Evolutionary conservation across 2,888 invertebrate genomes (phyloP), one percentile per base, ranked within the genome.

Genomic region (Latrodectus elegans): DNA sequence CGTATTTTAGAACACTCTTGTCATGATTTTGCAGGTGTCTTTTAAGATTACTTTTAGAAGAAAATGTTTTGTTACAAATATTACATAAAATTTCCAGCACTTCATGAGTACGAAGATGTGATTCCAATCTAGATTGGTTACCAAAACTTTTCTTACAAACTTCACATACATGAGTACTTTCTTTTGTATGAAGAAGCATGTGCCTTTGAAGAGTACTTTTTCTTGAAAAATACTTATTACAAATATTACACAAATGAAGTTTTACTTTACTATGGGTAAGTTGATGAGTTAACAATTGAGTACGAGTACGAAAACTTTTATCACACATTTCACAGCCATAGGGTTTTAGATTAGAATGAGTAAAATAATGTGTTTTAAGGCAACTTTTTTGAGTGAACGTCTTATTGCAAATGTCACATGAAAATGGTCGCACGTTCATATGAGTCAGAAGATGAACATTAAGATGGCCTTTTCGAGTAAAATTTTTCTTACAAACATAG

Each of bases 311-410:
- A 8, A 80, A 80, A 55, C 22, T 15, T 22, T 64, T 52, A 9
- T 15, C 17, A 8, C 80, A 80, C 12, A 80, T 22, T 8, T 80
- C 72, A 49, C 64, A 80, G 1, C 9, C 52, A 17, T 49, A 11
- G 9, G 14, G 60, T 22, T 80, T 49, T 15, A 64, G 22, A 4
- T 71, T 51, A 15, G 52, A 11, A 22, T 80, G 80, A n/a, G 71
- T n/a, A 17, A 72, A 14, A 51, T 64, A 22, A 55, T 80, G 80
- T 4, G 17, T 71, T 11, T 80, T 71, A 22, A 80, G 72, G 10
- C 26, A n/a, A 26, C 12, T 49, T 22, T 80, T 65, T 15, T 52
- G 64, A 14, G 52, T 55, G 17, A 80, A 80, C 11, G 12, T 17
- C 8, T 52, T 22, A 64, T 49, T 64, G 51, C 80, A 80, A 10